Evolutionary conservation across 2,888 invertebrate species (phyloP).

Genomic region (Terebella lapidaria): DNA sequence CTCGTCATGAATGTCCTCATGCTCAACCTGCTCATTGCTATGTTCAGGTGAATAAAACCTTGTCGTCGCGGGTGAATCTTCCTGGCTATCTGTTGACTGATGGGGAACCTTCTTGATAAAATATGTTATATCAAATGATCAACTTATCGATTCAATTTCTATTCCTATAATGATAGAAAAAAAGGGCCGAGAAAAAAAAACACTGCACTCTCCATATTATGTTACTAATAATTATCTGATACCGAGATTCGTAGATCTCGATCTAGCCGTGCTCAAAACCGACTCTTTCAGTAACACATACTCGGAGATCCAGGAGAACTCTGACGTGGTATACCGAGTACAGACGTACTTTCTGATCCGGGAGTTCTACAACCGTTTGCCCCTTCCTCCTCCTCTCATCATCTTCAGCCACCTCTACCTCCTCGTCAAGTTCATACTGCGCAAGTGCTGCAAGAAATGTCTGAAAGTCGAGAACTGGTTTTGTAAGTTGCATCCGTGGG

Average conservation of each 20-base stretch:
- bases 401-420: slow-evolving; percentile 37
- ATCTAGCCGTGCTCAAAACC: too few relatives aligned
- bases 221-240: too few relatives aligned
- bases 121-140: too few relatives aligned
- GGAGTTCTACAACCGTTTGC: slow-evolving; percentile 48
- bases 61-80: too few relatives aligned
- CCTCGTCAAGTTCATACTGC: not conserved
- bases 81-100: too few relatives aligned
- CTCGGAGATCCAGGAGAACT: slow-evolving; percentile 42
- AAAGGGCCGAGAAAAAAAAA: too few relatives aligned
- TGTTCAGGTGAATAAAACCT: slow-evolving; percentile 48
- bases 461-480: not conserved
- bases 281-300: slow-evolving; percentile 51
- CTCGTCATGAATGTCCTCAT: slow-evolving; percentile 50
- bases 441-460: not conserved
- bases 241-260: too few relatives aligned
- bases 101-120: too few relatives aligned
- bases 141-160: too few relatives aligned
- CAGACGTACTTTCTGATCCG: slow-evolving; percentile 47
- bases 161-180: too few relatives aligned
- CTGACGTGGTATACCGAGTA: slow-evolving; percentile 48
- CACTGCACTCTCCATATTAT: too few relatives aligned
- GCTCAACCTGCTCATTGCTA: slow-evolving; percentile 53
- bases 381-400: slow-evolving; percentile 48
- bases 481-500: not conserved